Percentiles rank a stretch among this genome's conserved stretches.
Conservation (phyloP, 1,140 invertebrate genomes). For the Euschistus heros region DNA sequence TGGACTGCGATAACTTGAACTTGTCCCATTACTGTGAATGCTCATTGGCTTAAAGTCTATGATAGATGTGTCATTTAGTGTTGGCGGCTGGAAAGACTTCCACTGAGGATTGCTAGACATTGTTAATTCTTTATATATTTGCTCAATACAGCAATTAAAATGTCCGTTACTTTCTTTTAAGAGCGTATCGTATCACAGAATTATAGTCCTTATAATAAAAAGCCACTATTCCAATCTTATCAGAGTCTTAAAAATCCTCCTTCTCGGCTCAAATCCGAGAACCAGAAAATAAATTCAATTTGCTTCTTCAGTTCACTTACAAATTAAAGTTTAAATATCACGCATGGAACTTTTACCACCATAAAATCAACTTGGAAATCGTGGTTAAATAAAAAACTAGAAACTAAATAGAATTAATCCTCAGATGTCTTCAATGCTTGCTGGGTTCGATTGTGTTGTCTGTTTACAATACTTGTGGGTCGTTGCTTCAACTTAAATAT, state of each 20-base stretch:
- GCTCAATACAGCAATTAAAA: constrained; percentile 8
- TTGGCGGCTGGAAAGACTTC: constrained; percentile 81
- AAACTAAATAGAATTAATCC: constrained; percentile 46
- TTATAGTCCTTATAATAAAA: constrained; percentile 29
- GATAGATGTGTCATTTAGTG: constrained; percentile 54
- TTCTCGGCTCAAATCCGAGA: not conserved
- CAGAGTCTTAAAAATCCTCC: constrained; percentile 16
- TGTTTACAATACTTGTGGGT: constrained; percentile 37
- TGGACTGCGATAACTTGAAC: constrained; percentile 42
- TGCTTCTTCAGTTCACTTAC: not conserved
- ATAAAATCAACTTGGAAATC: constrained; percentile 8
- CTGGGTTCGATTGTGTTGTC: constrained; percentile 60
- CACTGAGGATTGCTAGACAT: constrained; percentile 85
- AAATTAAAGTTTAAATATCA: constrained; percentile 5
- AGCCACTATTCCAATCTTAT: constrained; percentile 26
- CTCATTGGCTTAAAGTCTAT: constrained; percentile 55
- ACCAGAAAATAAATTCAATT: not conserved
- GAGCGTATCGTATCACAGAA: constrained; percentile 31
- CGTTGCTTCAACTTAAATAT: constrained; percentile 32
- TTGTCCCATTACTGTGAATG: constrained; percentile 12
- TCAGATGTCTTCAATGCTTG: constrained; percentile 86
- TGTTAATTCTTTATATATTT: constrained; percentile 21
- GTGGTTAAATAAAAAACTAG: constrained; percentile 17
- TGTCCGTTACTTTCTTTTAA: constrained; percentile 5
- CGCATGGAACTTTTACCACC: constrained; percentile 5